Base-by-base conservation (phyloP, 2,888 invertebrate genomes). In the Xestia rhomboidea region DNA sequence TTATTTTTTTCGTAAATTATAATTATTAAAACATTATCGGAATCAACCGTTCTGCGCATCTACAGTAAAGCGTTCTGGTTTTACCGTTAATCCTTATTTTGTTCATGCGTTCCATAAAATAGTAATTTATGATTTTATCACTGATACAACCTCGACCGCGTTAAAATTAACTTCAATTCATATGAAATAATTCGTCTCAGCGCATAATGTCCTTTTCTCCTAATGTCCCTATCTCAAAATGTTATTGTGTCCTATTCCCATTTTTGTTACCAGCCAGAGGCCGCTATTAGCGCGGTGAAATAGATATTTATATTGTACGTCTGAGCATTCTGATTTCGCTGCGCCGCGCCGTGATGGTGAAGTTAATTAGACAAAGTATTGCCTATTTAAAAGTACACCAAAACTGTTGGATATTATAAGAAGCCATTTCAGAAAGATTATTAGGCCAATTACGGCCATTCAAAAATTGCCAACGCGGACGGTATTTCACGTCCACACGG, bases 391-490 rank as follows among this genome's bases (percentile, higher is more conserved):
- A n/a, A n/a, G n/a, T n/a, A n/a, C n/a, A n/a, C n/a, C n/a, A n/a
- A n/a, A n/a, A n/a, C n/a, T n/a, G n/a, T n/a, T n/a, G n/a, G n/a
- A n/a, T n/a, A n/a, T n/a, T n/a, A n/a, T n/a, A n/a, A n/a, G n/a
- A n/a, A n/a, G 34, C 34, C 34, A 34, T 34, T 34, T 34, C 5
- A 5, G 6, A 34, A 6, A 34, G 34, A 49, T 75, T 82, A 34
- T 84, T 49, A 92, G 93, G 94, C 95, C 93, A 88, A 41, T 89
- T 74, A 93, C 91, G 89, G 95, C 94, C 94, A 87, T 94, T 86
- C 94, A 95, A 95, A 95, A 95, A 95, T 94, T 95, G 95, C 95
- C 95, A 93, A 93, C 92, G 95, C 93, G 95, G 95, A 94, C 95
- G 95, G 94, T 95, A 93, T 95, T 95, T 95, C 95, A 95, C 95